Evolutionary conservation across 1,140 invertebrate species (phyloP).

Genomic region (Drosophila mayri): DNA sequence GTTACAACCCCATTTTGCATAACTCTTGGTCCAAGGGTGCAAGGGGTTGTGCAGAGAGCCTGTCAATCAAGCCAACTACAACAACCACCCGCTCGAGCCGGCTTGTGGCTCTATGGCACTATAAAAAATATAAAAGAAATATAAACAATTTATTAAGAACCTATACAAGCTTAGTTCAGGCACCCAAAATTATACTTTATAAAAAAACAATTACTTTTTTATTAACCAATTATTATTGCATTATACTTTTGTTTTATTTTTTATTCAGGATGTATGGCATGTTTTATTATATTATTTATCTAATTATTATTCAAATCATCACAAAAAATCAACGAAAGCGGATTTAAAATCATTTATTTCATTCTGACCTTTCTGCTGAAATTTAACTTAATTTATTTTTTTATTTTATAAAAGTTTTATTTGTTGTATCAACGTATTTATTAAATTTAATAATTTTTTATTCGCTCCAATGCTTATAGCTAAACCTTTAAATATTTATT

Average conservation of each 20-base stretch:
- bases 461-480: rapidly evolving
- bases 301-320: no score
- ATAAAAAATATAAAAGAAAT: background rate
- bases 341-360: no score
- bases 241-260: background rate
- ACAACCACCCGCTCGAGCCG: slow-evolving; percentile 6
- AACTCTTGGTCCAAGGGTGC: slow-evolving; percentile 1
- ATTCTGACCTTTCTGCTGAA: no score
- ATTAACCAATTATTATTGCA: background rate
- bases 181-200: background rate
- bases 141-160: background rate
- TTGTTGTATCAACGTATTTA: background rate
- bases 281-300: no score
- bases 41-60: slow-evolving; percentile 14
- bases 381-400: no score
- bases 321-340: no score
- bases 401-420: no score
- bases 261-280: no score
- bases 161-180: background rate
- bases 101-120: no score
- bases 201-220: background rate
- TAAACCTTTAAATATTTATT: background rate
- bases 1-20: slow-evolving; percentile 37
- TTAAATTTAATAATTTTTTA: background rate
- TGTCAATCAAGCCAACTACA: slow-evolving; percentile 35